phyloP scores from a whole-genome alignment of 2,888 invertebrate genomes.

The Heteropelma amictum region DNA sequence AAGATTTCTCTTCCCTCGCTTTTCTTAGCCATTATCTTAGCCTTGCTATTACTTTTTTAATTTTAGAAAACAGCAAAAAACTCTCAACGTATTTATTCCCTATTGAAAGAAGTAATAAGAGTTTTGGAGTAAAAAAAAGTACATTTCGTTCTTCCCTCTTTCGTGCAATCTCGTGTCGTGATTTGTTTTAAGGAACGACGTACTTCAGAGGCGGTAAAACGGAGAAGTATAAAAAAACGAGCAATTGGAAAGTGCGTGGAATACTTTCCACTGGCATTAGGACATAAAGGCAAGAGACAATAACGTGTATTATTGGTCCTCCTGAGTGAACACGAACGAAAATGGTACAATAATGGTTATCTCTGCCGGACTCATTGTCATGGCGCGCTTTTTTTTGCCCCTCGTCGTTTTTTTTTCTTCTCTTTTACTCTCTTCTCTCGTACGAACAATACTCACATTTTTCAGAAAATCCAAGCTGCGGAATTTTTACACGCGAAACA shows the following conservation, averaged over 20 bases:
- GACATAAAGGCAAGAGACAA: conserved; percentile 57
- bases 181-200: conserved; percentile 22
- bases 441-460: background rate
- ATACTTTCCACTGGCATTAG: conserved; percentile 63
- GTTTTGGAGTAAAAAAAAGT: no score
- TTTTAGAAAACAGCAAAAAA: no score
- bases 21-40: no score
- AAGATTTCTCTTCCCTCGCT: no score
- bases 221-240: conserved; percentile 44
- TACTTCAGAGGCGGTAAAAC: conserved; percentile 56
- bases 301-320: conserved; percentile 42
- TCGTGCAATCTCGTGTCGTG: background rate
- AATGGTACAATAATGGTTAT: conserved; percentile 66
- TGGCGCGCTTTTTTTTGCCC: conserved; percentile 55
- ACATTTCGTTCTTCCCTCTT: no score
- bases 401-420: conserved; percentile 48
- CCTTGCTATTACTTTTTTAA: no score
- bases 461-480: background rate
- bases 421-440: conserved; percentile 15
- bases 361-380: conserved; percentile 63
- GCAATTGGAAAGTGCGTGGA: conserved; percentile 66
- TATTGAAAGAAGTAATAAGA: no score
- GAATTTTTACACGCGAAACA: conserved; percentile 3
- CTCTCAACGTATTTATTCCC: no score
- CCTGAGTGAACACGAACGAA: conserved; percentile 21